Base-by-base conservation (phyloP, 2,113 vertebrate species). In the Glaucomys volans region DNA sequence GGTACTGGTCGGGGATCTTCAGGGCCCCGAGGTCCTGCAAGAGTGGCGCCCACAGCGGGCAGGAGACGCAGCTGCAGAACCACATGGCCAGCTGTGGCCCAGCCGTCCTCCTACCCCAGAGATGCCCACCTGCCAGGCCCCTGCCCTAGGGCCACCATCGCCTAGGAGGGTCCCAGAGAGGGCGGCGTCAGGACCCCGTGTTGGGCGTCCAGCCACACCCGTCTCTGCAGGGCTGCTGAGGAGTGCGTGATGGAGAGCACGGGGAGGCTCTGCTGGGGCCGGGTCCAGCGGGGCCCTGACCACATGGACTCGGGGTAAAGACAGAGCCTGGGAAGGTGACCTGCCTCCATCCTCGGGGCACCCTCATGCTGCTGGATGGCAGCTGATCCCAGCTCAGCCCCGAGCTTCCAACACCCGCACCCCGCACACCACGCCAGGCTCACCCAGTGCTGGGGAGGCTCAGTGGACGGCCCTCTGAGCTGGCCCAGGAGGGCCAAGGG, bases 1-100 rank as follows among this genome's bases (percentile, higher is more conserved):
- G 99, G 97, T 99, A 99, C 98, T 99, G 99, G 98, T 99, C 99
- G 0, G 99, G 99, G 97, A 99, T 99, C 98, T 99, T 99, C 98
- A 99, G 98, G 28, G 99, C 99, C 24, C 98, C 99, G 42, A 99
- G 99, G 97, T 99, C 99, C 99, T 99, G 98, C 20, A 47, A 47
- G 88, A 88, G 54, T 22, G 2, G 40, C 0, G 26, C 50, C 1
- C 0, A 12, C 0, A 72, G 0, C 0, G 42, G 24, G 4, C 0
- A 7, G 32, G 44, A 20, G 32, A 37, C 2, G 16, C 30, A 13
- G 66, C 64, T 10, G 5, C 26, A 16, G 26, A 35, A 14, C 42
- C 14, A 9, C 44, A 66, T 32, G 40, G 11, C 77, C 50, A 10
- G 37, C 20, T 0, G 0, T 24, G 9, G 24, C 26, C 37, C 26